A percentile compares a stretch with the other conserved stretches of the same genome.
phyloP scores from a whole-genome alignment of 2,888 invertebrate species.

The Chesias legatella region DNA sequence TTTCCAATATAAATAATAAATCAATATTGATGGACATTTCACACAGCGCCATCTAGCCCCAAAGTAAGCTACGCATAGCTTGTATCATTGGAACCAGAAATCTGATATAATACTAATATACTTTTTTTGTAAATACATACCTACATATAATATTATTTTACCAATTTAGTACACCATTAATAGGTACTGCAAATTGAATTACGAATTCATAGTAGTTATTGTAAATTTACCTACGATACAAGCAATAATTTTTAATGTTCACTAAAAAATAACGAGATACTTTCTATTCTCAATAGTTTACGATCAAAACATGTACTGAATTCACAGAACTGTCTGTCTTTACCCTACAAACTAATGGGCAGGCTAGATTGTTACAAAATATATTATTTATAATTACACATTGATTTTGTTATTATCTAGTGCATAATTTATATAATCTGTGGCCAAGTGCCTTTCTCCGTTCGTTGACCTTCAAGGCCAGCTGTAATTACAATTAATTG shows the following conservation, averaged over 20 bases:
- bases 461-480: constrained; percentile 61
- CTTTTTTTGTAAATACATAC: no score
- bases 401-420: constrained; percentile 42
- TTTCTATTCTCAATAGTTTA: background rate
- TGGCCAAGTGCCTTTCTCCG: constrained; percentile 50
- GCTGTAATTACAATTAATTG: constrained; percentile 39
- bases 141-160: no score
- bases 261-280: constrained; percentile 1
- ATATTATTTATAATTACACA: constrained; percentile 33
- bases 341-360: constrained; percentile 25
- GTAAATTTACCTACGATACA: background rate
- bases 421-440: constrained; percentile 51
- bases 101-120: no score
- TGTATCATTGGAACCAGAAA: no score
- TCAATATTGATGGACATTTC: no score
- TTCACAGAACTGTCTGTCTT: background rate
- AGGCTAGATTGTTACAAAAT: constrained; percentile 22
- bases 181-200: background rate
- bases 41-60: no score
- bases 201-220: background rate
- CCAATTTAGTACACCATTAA: no score
- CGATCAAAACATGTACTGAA: background rate
- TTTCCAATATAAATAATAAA: no score
- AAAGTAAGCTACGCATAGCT: no score
- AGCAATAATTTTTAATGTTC: constrained; percentile 1